phyloP scores from a whole-genome alignment of 2,113 vertebrate genomes.

The Strix aluco region DNA sequence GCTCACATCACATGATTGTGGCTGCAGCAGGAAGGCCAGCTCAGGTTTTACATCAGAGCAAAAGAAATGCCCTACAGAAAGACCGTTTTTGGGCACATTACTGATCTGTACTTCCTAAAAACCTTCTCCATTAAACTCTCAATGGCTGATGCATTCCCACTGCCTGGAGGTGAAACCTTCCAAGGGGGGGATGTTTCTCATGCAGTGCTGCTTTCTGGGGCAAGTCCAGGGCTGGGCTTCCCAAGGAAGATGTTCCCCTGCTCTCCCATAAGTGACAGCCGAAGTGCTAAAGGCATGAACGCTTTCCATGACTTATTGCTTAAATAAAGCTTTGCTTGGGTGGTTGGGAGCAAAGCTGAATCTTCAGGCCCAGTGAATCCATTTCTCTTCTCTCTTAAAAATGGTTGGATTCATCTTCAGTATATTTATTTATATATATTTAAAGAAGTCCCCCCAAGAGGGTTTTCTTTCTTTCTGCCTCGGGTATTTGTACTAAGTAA shows the following conservation, averaged over 20 bases:
- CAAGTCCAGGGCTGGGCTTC: background rate
- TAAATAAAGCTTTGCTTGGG: background rate
- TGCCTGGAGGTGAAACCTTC: background rate
- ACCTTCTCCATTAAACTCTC: background rate
- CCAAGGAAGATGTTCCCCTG: background rate
- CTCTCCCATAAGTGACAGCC: background rate
- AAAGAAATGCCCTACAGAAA: background rate
- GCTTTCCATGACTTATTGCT: background rate
- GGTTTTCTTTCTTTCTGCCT: background rate
- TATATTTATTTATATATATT: background rate
- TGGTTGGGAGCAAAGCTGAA: background rate
- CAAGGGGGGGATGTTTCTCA: background rate
- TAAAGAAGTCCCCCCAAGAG: background rate
- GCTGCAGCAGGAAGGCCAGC: background rate
- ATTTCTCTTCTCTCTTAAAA: background rate
- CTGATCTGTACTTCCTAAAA: background rate
- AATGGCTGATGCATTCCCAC: background rate
- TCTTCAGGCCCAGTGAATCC: background rate
- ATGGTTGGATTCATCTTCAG: background rate
- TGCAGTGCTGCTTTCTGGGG: background rate
- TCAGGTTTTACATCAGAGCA: background rate
- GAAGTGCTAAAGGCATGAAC: background rate
- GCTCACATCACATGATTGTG: fast-evolving
- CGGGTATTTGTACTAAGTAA: background rate
- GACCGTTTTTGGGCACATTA: background rate